These are phyloP conservation scores for Chironex yamaguchii DNA, from an alignment of 30 jellyfish, hydroid and myxozoan genomes.

Conservation along the genomic window DNA sequence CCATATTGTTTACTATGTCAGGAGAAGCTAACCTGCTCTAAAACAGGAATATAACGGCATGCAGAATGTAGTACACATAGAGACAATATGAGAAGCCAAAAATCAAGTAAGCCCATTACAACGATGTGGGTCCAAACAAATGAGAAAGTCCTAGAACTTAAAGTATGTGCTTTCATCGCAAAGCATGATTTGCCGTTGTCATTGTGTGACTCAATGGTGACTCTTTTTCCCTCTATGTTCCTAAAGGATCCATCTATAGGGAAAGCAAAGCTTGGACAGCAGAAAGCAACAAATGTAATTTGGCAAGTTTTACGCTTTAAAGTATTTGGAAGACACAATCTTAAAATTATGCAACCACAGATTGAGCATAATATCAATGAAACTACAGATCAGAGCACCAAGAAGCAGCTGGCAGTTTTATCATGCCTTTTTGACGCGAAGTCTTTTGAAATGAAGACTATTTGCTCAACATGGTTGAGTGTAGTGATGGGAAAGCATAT, in stretches of 20 bases:
- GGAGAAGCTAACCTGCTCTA: slow-evolving; percentile 16
- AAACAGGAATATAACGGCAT: slow-evolving; percentile 12
- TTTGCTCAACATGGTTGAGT: slow-evolving; percentile 59
- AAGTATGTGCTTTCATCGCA: slow-evolving; percentile 36
- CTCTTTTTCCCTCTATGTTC: neutral
- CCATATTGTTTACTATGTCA: slow-evolving; percentile 6
- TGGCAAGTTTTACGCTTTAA: slow-evolving; percentile 34
- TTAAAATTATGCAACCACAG: neutral
- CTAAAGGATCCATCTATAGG: slow-evolving; percentile 7
- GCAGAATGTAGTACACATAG: neutral
- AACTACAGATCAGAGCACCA: slow-evolving; percentile 41
- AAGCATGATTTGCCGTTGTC: slow-evolving; percentile 41
- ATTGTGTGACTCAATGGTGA: slow-evolving; percentile 4
- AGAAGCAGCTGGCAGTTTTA: slow-evolving; percentile 43
- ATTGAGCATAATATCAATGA: slow-evolving; percentile 44
- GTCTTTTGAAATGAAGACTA: neutral
- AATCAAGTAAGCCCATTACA: neutral
- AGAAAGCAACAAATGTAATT: slow-evolving; percentile 46
- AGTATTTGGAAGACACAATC: neutral
- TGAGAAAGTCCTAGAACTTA: neutral
- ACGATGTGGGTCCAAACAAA: neutral
- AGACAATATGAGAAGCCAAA: neutral
- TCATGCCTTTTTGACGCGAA: slow-evolving; percentile 23
- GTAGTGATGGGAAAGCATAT: slow-evolving; percentile 53
- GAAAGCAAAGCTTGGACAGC: slow-evolving; percentile 28